Evolutionary conservation across 1,140 invertebrate genomes (phyloP).

Genomic region (Palaemon carinicauda): DNA sequence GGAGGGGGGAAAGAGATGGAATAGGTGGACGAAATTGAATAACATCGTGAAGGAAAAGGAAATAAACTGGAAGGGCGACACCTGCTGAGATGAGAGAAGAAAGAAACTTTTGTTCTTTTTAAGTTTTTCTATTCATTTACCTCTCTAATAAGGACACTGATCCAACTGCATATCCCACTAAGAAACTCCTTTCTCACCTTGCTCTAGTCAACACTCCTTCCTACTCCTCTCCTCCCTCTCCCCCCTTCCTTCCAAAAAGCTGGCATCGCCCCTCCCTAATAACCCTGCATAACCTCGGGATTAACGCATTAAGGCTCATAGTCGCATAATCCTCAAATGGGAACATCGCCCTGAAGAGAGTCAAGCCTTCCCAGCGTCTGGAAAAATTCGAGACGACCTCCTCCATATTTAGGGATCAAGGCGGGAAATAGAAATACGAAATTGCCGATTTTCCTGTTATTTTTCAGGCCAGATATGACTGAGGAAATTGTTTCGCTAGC

Average conservation of each 20-base stretch:
- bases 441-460: slow-evolving; percentile 58
- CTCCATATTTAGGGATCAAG: slow-evolving; percentile 50
- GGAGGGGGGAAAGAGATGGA: neutral
- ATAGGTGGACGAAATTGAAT: neutral
- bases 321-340: neutral
- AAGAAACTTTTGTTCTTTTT: neutral
- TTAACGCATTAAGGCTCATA: no score
- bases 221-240: neutral
- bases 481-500: slow-evolving; percentile 56
- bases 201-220: neutral
- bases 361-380: neutral
- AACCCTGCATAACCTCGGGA: no score
- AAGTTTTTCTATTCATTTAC: neutral
- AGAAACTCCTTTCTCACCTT: no score
- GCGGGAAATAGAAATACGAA: slow-evolving; percentile 57
- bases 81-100: neutral
- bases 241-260: neutral
- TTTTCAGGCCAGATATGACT: slow-evolving; percentile 52
- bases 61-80: neutral
- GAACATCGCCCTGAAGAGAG: neutral
- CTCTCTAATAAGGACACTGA: no score
- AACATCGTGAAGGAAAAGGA: neutral
- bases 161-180: no score
- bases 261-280: no score
- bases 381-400: neutral